phyloP scores from a whole-genome alignment of 23 tunicate species.

The Oikopleura vanhoeffeni region DNA sequence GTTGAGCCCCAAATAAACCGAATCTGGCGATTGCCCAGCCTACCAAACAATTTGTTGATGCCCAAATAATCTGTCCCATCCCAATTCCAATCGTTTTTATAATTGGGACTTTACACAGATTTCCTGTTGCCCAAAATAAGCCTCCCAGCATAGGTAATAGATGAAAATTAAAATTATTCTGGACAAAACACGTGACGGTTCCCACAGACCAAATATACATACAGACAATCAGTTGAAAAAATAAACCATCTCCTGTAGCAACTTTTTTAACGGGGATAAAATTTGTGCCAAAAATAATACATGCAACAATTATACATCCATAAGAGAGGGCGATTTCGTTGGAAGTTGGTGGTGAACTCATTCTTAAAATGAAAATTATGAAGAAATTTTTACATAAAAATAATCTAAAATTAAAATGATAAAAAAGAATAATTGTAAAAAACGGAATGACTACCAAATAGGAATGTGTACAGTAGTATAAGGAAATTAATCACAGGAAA shows the following conservation, averaged over 20 bases:
- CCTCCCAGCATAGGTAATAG: slow-evolving; percentile 26
- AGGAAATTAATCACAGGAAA: no score
- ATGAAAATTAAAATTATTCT: slow-evolving; percentile 33
- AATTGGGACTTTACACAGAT: slow-evolving; percentile 63
- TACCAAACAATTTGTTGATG: slow-evolving; percentile 51
- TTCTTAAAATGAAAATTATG: background rate
- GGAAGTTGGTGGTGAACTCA: background rate
- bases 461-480: no score
- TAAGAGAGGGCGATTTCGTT: background rate
- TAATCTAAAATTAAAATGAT: background rate
- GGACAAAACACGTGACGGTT: slow-evolving; percentile 27
- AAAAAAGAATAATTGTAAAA: background rate
- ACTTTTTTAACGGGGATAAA: slow-evolving; percentile 79
- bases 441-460: no score
- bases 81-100: slow-evolving; percentile 86
- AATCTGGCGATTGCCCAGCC: slow-evolving; percentile 96
- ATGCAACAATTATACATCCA: background rate
- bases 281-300: slow-evolving; percentile 56
- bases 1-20: background rate
- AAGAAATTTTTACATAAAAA: background rate
- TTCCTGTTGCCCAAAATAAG: slow-evolving; percentile 89
- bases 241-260: slow-evolving; percentile 92
- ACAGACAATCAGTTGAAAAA: slow-evolving; percentile 78
- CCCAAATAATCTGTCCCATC: slow-evolving; percentile 72
- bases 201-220: slow-evolving; percentile 69